Percentiles rank a stretch among this genome's conserved stretches.
Evolutionary conservation across 2,113 vertebrate genomes (phyloP).

Genomic region (Oriolus oriolus): DNA sequence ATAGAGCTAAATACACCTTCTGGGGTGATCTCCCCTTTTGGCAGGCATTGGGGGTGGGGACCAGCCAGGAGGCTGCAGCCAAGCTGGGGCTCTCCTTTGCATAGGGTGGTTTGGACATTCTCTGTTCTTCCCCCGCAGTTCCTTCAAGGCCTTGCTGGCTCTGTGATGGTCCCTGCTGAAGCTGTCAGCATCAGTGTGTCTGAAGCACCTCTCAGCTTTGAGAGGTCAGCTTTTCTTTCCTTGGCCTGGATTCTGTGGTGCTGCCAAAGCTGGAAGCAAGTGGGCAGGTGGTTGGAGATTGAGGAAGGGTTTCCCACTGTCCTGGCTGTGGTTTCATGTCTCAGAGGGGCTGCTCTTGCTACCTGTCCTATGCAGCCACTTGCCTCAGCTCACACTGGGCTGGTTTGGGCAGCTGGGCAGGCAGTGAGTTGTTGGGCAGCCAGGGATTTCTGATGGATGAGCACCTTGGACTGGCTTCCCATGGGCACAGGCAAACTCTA

Average conservation of each 20-base stretch:
- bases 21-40: not conserved
- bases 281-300: not conserved
- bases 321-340: not conserved
- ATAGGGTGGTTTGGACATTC: not conserved
- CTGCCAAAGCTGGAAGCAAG: fast-evolving
- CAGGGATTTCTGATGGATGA: not conserved
- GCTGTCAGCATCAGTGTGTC: fast-evolving
- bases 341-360: not conserved
- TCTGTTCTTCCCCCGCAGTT: not conserved
- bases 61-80: not conserved
- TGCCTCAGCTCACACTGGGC: not conserved
- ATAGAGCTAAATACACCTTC: not conserved
- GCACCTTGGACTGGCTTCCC: not conserved
- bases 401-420: not conserved
- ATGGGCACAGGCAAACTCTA: not conserved
- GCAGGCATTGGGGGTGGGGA: fast-evolving
- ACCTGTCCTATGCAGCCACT: not conserved
- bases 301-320: not conserved
- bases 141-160: not conserved
- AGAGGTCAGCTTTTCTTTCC: not conserved
- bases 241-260: not conserved
- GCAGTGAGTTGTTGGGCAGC: not conserved
- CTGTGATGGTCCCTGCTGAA: not conserved
- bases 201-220: not conserved
- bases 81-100: not conserved